Percentiles rank a stretch among this genome's conserved stretches.
Evolutionary conservation across 2,113 vertebrate species (phyloP).

Genomic region (Dipodomys spectabilis): DNA sequence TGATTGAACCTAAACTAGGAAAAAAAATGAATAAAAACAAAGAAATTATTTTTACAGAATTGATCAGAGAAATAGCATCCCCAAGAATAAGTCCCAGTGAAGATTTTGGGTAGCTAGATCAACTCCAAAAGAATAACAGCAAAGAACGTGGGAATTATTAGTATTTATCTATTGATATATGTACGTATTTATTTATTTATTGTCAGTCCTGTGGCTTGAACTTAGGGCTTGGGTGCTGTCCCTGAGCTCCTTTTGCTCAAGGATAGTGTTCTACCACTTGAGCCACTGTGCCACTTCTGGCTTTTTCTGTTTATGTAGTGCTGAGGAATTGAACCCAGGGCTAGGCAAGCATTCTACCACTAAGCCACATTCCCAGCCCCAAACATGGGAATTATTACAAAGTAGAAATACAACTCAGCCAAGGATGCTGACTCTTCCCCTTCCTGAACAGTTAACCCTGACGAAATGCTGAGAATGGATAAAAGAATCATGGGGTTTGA

Average conservation of each 20-base stretch:
- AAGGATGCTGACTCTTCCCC: background rate
- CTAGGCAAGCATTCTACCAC: no score
- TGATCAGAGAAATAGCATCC: background rate
- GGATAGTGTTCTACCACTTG: no score
- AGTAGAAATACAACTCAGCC: background rate
- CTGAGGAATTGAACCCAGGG: no score
- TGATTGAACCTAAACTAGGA: background rate
- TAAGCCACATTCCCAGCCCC: no score
- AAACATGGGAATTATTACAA: background rate
- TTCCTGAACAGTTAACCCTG: background rate
- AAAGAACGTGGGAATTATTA: background rate
- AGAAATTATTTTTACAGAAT: background rate
- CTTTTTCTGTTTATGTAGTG: no score
- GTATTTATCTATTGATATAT: background rate
- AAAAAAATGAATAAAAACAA: background rate
- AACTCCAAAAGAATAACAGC: background rate
- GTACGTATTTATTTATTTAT: no score
- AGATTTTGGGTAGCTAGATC: background rate
- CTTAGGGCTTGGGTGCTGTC: no score
- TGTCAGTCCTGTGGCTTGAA: no score
- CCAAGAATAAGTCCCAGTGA: background rate
- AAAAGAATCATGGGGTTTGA: no score
- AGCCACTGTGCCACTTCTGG: no score
- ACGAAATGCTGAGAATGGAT: background rate
- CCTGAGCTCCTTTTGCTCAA: no score